phyloP scores from a whole-genome alignment of 2,113 vertebrate species.

The Verasper variegatus region DNA sequence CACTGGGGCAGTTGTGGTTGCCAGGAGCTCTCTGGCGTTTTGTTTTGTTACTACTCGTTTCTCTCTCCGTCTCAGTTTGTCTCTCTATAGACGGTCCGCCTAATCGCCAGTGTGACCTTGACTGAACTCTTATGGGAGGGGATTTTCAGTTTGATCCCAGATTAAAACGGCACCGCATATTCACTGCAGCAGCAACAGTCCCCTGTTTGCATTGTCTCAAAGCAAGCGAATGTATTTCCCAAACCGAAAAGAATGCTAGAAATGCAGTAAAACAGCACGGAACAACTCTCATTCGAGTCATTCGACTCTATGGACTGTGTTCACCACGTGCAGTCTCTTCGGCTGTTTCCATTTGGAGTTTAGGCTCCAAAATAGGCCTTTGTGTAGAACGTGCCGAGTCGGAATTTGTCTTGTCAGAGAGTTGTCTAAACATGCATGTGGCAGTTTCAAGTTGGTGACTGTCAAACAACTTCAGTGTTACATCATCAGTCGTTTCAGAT shows the following conservation, averaged over 20 bases:
- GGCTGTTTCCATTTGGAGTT: not conserved
- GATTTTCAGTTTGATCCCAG: slow-evolving; percentile 86
- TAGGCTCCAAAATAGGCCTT: not conserved
- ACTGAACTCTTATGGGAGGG: slow-evolving; percentile 80
- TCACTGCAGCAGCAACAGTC: slow-evolving; percentile 69
- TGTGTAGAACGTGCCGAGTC: slow-evolving; percentile 42
- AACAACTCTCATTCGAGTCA: slow-evolving; percentile 17
- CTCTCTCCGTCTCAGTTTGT: slow-evolving; percentile 40
- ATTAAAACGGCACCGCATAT: slow-evolving; percentile 82
- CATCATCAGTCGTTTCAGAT: not conserved
- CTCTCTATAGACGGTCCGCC: slow-evolving; percentile 75
- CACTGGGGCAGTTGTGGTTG: not conserved
- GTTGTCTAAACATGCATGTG: slow-evolving; percentile 48
- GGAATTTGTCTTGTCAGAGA: slow-evolving; percentile 26
- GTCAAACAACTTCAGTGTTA: slow-evolving; percentile 10
- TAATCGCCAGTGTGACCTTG: slow-evolving; percentile 83
- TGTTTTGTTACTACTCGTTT: not conserved
- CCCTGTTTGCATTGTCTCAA: slow-evolving; percentile 60
- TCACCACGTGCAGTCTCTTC: not conserved
- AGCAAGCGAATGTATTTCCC: slow-evolving; percentile 21
- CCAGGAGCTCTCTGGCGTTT: not conserved
- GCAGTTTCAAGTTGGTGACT: slow-evolving; percentile 26
- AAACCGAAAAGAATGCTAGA: slow-evolving; percentile 32
- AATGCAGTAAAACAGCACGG: slow-evolving; percentile 6
- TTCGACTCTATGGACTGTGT: not conserved